These are phyloP conservation scores for Lota lota DNA, from an alignment of 2,113 vertebrate species.

Conservation along the genomic window DNA sequence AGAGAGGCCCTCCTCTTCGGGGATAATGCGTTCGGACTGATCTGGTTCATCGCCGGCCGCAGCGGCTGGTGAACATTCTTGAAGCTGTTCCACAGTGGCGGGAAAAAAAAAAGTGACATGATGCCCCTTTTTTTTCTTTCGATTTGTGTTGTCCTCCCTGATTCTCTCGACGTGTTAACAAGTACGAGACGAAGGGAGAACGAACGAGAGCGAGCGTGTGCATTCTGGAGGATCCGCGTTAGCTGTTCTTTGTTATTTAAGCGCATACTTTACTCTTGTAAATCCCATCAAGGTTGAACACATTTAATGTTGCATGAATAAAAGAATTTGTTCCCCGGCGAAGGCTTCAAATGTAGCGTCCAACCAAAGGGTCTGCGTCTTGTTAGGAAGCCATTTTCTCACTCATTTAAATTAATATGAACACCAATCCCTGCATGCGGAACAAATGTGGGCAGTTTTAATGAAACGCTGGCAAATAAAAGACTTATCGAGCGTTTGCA, in stretches of 20 bases:
- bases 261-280: background rate
- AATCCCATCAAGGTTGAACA: background rate
- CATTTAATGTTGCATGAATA: background rate
- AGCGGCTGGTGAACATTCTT: slow-evolving; percentile 47
- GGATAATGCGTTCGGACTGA: slow-evolving; percentile 63
- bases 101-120: no score
- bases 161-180: background rate
- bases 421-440: background rate
- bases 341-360: background rate
- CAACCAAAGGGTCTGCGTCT: background rate
- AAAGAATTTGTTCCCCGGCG: background rate
- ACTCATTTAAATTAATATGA: background rate
- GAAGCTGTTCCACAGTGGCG: background rate
- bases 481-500: no score
- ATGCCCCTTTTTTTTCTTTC: background rate
- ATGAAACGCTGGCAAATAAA: background rate
- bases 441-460: background rate
- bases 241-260: background rate
- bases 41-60: slow-evolving; percentile 48
- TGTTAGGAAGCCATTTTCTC: background rate
- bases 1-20: slow-evolving; percentile 6
- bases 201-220: no score
- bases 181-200: background rate
- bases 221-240: no score
- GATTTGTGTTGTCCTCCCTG: background rate